Evolutionary conservation across 2,888 invertebrate genomes (phyloP).

Genomic region (Andricus quercusramuli): DNA sequence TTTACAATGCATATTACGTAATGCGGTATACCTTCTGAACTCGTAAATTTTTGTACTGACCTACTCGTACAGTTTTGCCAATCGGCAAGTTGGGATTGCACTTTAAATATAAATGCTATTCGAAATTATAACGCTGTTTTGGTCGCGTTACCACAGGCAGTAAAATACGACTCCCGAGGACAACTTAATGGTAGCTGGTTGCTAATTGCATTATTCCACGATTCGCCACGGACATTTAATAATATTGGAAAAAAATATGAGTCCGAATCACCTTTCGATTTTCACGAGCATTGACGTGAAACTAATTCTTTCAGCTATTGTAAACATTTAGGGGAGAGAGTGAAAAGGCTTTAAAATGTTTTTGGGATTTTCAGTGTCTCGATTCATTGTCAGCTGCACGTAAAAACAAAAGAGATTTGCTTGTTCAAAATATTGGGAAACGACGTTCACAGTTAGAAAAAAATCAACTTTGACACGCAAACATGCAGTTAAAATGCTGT

Average conservation of each 20-base stretch:
- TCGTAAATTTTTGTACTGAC: slow-evolving; percentile 35
- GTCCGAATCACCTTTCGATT: neutral
- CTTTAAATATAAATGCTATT: slow-evolving; percentile 38
- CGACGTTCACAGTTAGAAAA: neutral
- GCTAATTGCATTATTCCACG: slow-evolving; percentile 36
- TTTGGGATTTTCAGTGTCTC: neutral
- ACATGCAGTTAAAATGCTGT: neutral
- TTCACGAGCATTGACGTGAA: neutral
- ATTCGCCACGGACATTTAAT: slow-evolving; percentile 19
- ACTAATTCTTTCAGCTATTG: slow-evolving; percentile 23
- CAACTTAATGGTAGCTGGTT: slow-evolving; percentile 32
- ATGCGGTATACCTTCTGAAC: slow-evolving; percentile 9
- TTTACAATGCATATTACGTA: slow-evolving; percentile 10
- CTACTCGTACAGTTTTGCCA: slow-evolving; percentile 37
- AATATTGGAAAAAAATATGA: neutral
- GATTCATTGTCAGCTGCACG: neutral
- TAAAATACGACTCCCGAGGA: slow-evolving; percentile 35
- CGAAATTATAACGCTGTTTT: slow-evolving; percentile 35
- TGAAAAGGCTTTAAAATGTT: slow-evolving; percentile 22
- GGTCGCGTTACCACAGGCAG: slow-evolving; percentile 35
- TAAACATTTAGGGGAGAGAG: slow-evolving; percentile 10
- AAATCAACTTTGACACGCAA: neutral
- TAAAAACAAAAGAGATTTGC: neutral
- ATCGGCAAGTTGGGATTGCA: slow-evolving; percentile 40
- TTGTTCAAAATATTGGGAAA: neutral